Conservation (phyloP, 2,113 vertebrate genomes). For the Naja naja region DNA sequence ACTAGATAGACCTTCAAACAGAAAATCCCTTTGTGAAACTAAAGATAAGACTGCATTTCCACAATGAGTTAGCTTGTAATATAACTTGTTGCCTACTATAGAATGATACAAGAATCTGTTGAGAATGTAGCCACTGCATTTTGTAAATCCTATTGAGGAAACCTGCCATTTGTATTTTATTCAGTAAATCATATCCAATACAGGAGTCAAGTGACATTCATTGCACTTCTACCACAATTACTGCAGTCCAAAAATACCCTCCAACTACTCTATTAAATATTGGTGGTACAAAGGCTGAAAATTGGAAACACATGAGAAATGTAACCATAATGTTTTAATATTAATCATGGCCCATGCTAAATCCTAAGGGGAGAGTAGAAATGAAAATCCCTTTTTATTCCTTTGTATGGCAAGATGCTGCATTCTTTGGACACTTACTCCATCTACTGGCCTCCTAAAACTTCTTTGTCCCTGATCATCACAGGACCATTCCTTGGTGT, state of each 20-base stretch:
- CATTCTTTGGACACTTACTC: not conserved
- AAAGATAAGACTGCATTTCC: not conserved
- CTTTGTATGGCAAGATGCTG: not conserved
- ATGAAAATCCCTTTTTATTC: not conserved
- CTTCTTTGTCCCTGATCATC: not conserved
- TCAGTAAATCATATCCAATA: not conserved
- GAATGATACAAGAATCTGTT: not conserved
- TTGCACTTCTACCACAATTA: not conserved
- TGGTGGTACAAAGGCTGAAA: not conserved
- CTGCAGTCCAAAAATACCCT: not conserved
- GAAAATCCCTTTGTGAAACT: not conserved
- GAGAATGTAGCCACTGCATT: not conserved
- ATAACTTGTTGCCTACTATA: not conserved
- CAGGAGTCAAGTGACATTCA: not conserved
- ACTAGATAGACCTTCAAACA: not conserved
- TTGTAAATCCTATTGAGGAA: not conserved
- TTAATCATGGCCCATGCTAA: not conserved
- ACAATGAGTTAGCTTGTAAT: not conserved
- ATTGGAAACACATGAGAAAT: not conserved
- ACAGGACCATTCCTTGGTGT: not conserved
- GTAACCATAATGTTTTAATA: not conserved
- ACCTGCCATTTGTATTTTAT: not conserved
- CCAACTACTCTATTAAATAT: not conserved
- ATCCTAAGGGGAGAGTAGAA: not conserved
- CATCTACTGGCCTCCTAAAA: not conserved